Base-by-base conservation (phyloP, 2,797 vertebrate genomes). In the Melanotaenia parkinsoni region DNA sequence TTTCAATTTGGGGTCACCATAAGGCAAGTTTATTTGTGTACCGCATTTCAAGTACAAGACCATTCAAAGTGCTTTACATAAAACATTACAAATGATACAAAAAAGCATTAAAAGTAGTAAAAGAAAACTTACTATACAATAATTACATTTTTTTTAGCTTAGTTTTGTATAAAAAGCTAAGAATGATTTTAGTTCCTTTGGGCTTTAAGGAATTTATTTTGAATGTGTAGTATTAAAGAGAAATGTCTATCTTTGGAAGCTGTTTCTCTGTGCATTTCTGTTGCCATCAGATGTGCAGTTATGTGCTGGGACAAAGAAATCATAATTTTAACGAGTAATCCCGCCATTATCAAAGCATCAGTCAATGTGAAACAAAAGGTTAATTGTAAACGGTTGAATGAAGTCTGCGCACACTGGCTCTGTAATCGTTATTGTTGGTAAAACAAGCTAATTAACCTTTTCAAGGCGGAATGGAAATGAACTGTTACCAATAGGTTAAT, bases 361-460 rank as follows among this genome's bases (percentile, higher is more conserved):
- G 38, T 28, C 14, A 58, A 58, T 58, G 38, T 28, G 68, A 70
- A 84, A 56, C n/a, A 61, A 76, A 88, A 73, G 63, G 61, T 74
- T 60, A 72, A 18, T 20, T 14, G 2, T 28, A 11, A 30, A 54
- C 35, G 26, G 38, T 43, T 13, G 35, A 58, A 37, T 51, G 11
- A 60, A 72, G 32, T 74, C 24, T 11, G 59, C 68, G 45, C 40
- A 63, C 67, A 67, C 24, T 30, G 22, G 37, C 28, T 70, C 79
- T 76, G 58, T 47, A 63, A 83, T 86, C 54, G 14, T 84, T 88
- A 87, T 61, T 67, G 77, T 84, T 71, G 65, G 70, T 62, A 30
- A 60, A 88, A 83, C 58, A 6, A 72, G 72, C 74, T 86, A 74
- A 89, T 89, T 89, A 91, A 92, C 89, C 88, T 90, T 93, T 91